Conservation (phyloP, 2,797 vertebrate species). For the Chelon auratus region DNA sequence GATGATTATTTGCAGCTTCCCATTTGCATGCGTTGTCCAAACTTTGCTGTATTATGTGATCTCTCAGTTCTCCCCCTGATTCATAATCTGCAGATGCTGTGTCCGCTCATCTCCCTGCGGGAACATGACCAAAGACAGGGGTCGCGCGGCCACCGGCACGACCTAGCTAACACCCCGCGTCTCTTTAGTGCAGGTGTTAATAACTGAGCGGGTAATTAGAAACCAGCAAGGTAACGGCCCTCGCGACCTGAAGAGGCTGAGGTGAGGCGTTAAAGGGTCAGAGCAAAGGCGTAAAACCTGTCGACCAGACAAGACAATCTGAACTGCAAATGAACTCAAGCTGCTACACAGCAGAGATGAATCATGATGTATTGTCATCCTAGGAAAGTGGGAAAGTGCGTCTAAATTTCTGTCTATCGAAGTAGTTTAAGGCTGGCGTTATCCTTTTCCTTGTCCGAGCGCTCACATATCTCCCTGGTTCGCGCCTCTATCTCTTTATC, state of each 20-base stretch:
- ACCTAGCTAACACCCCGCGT: conserved; percentile 50
- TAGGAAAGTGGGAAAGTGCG: conserved; percentile 1
- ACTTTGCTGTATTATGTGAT: too few relatives aligned
- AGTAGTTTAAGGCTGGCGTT: background rate
- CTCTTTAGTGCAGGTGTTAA: conserved; percentile 57
- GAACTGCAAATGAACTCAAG: conserved; percentile 1
- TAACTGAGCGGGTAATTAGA: conserved; percentile 71
- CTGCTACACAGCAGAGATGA: background rate
- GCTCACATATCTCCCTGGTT: conserved; percentile 43
- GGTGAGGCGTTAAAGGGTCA: conserved; percentile 37
- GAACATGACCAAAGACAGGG: conserved; percentile 43
- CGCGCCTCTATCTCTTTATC: conserved; percentile 66
- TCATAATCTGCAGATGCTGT: too few relatives aligned
- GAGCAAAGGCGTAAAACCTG: conserved; percentile 25
- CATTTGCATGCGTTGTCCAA: too few relatives aligned
- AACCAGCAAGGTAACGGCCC: conserved; percentile 32
- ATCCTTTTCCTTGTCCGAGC: conserved; percentile 37
- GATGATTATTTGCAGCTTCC: too few relatives aligned
- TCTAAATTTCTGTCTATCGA: background rate
- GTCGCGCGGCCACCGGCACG: conserved; percentile 45
- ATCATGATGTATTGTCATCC: background rate
- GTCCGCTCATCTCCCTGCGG: conserved; percentile 20
- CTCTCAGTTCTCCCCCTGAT: too few relatives aligned
- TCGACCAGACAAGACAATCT: background rate
- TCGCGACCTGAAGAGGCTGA: conserved; percentile 34